Evolutionary conservation across 2,888 invertebrate species (phyloP).

Genomic region (Pseudolycoriella hygida): DNA sequence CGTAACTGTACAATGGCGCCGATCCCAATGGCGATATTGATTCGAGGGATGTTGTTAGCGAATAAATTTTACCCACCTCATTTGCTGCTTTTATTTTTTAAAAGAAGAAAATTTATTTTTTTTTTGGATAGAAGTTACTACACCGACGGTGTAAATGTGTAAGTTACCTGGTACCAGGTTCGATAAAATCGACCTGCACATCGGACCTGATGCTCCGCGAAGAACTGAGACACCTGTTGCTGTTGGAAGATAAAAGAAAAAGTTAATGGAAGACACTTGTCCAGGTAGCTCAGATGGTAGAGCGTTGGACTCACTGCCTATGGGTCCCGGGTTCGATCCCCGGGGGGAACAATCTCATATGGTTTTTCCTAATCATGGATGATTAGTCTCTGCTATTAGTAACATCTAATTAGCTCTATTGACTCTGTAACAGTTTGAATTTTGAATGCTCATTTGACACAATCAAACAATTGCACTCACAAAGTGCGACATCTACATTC

Average conservation of each 20-base stretch:
- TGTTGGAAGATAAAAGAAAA: constrained; percentile 7
- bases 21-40: constrained; percentile 41
- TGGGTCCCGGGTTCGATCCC: too few relatives aligned
- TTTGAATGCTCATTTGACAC: too few relatives aligned
- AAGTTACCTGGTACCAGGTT: neutral
- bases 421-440: too few relatives aligned
- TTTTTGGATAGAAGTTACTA: neutral
- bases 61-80: constrained; percentile 32
- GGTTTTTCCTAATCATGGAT: too few relatives aligned
- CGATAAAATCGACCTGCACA: constrained; percentile 9
- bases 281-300: too few relatives aligned
- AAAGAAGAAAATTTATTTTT: neutral
- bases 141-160: neutral
- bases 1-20: constrained; percentile 40
- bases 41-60: constrained; percentile 40
- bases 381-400: too few relatives aligned
- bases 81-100: neutral
- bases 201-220: constrained; percentile 24
- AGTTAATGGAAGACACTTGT: too few relatives aligned
- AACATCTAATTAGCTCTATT: too few relatives aligned
- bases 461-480: too few relatives aligned
- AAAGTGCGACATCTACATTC: too few relatives aligned
- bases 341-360: too few relatives aligned
- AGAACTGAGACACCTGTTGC: constrained; percentile 21
- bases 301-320: too few relatives aligned